A percentile compares a stretch with the other conserved stretches of the same genome.
phyloP scores from a whole-genome alignment of 2,797 vertebrate genomes.

The Chiroxiphia lanceolata region DNA sequence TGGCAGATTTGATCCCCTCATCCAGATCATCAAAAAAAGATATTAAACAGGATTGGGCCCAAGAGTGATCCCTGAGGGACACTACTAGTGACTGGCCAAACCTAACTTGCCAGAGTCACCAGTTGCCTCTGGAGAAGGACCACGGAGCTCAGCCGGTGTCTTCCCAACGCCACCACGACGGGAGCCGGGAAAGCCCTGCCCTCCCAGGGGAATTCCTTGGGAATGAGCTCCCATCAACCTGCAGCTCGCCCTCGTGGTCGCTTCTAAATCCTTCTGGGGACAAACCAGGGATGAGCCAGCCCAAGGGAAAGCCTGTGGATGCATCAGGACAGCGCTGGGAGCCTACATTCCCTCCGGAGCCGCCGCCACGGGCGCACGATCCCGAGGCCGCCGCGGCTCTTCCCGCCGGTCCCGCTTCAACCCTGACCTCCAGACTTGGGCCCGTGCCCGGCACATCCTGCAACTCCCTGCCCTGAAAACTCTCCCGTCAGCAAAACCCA shows the following conservation, averaged over 20 bases:
- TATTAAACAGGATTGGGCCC: no score
- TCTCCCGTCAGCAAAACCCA: background rate
- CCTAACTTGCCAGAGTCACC: no score
- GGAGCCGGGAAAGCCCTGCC: background rate
- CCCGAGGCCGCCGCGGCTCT: fast-evolving
- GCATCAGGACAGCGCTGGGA: background rate
- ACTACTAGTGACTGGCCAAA: no score
- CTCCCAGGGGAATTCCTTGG: background rate
- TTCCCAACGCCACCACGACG: fast-evolving
- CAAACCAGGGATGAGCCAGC: background rate
- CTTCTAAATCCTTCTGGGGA: background rate
- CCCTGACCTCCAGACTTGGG: background rate
- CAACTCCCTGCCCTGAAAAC: background rate
- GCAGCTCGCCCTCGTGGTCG: fast-evolving
- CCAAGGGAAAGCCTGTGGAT: fast-evolving
- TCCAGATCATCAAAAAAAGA: no score
- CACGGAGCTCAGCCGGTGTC: fast-evolving
- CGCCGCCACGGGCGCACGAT: fast-evolving
- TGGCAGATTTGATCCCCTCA: no score
- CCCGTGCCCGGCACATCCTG: background rate
- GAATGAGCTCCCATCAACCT: no score
- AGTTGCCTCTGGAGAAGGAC: background rate
- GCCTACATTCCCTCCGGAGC: fast-evolving
- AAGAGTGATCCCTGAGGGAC: no score
- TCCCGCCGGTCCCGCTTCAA: fast-evolving